These are phyloP conservation scores for Oscheius sp. DNA, from an alignment of 2,888 invertebrate species.

Conservation along the genomic window DNA sequence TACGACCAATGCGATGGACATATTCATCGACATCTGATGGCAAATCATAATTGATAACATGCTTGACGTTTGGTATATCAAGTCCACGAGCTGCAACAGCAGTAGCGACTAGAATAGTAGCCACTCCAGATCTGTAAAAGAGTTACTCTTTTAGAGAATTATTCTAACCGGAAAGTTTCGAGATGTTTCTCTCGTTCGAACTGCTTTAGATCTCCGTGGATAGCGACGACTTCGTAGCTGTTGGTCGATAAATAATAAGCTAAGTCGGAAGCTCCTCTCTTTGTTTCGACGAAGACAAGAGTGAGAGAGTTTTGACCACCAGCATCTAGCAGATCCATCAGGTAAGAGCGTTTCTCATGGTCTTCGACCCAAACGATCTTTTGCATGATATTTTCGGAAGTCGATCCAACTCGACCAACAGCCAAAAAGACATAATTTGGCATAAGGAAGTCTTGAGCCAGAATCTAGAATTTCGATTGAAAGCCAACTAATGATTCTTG, in stretches of 20 bases:
- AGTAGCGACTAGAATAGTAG: conserved; percentile 52
- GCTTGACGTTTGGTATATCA: conserved; percentile 98
- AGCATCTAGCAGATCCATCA: conserved; percentile 86
- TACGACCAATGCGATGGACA: conserved; percentile 96
- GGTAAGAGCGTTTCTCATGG: conserved; percentile 91
- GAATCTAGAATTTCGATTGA: conserved; percentile 75
- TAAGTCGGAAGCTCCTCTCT: conserved; percentile 95
- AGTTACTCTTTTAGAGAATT: conserved; percentile 73
- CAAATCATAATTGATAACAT: conserved; percentile 99
- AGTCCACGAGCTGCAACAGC: conserved; percentile 75
- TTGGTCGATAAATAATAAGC: conserved; percentile 84
- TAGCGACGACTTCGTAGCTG: conserved; percentile 82
- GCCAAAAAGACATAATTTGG: conserved; percentile 96
- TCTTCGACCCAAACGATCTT: conserved; percentile 91
- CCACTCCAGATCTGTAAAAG: conserved; percentile 85
- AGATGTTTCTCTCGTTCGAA: conserved; percentile 96
- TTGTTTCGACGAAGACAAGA: conserved; percentile 98
- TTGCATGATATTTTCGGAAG: conserved; percentile 98
- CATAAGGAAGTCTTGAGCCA: conserved; percentile 95
- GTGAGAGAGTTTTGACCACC: conserved; percentile 77
- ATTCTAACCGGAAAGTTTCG: conserved; percentile 78
- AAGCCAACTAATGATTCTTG: conserved; percentile 47
- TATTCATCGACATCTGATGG: conserved; percentile 94
- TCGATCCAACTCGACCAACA: conserved; percentile 97
- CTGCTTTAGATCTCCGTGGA: conserved; percentile 97